Conservation (phyloP, 2,113 vertebrate genomes). For the Leptobrachium leishanense region DNA sequence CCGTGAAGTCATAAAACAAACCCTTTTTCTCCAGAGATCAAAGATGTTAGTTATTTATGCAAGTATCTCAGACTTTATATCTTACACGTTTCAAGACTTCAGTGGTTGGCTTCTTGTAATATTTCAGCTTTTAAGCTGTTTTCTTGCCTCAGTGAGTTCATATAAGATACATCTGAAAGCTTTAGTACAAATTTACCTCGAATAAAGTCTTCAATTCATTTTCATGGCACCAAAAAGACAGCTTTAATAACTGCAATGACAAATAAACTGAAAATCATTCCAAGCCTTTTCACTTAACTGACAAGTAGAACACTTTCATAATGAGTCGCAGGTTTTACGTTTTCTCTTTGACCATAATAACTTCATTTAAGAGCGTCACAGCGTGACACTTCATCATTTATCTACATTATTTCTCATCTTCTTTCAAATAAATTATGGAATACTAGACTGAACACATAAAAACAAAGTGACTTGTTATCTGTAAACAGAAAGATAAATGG, state of each 20-base stretch:
- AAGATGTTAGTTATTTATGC: constrained; percentile 62
- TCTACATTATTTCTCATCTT: constrained; percentile 92
- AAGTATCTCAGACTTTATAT: constrained; percentile 66
- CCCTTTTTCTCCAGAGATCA: constrained; percentile 59
- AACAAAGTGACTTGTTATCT: constrained; percentile 88
- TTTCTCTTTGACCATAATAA: constrained; percentile 86
- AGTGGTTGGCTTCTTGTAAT: constrained; percentile 67
- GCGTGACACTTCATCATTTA: constrained; percentile 89
- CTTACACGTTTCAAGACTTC: constrained; percentile 64
- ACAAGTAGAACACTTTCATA: constrained; percentile 89
- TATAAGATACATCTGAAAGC: constrained; percentile 84
- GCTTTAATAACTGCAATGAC: constrained; percentile 91
- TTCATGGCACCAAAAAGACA: constrained; percentile 85
- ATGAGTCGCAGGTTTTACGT: constrained; percentile 86
- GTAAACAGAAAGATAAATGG: constrained; percentile 89
- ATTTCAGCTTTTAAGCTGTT: constrained; percentile 80
- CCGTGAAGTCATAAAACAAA: constrained; percentile 53
- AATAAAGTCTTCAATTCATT: constrained; percentile 85
- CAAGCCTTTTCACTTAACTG: constrained; percentile 87
- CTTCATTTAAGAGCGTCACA: constrained; percentile 89
- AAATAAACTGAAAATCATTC: constrained; percentile 90
- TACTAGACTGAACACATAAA: constrained; percentile 87
- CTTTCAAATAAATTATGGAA: constrained; percentile 88
- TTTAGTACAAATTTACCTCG: constrained; percentile 83
- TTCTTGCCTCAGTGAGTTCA: constrained; percentile 83